A percentile compares a stretch with the other conserved stretches of the same genome.
These are phyloP conservation scores for Sebastes iracundus DNA, from an alignment of 2,797 vertebrate genomes.

Conservation along the genomic window DNA sequence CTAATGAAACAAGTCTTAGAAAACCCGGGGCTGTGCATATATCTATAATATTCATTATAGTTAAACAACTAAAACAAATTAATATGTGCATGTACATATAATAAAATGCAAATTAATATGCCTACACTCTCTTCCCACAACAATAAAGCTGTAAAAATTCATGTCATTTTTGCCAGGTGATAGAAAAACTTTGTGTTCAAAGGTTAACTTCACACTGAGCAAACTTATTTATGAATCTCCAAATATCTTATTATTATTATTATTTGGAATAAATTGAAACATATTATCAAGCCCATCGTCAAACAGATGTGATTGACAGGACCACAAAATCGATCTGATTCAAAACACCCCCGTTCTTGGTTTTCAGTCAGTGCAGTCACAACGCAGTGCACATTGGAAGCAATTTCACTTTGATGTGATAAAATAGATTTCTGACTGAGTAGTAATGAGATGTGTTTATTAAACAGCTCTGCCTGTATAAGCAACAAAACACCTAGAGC, in stretches of 20 bases:
- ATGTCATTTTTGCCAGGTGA: not conserved
- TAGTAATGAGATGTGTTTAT: constrained; percentile 26
- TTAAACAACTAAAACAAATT: not conserved
- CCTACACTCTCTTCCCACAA: not conserved
- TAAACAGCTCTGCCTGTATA: not conserved
- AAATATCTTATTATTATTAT: not conserved
- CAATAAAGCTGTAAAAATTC: not conserved
- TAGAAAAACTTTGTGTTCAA: not conserved
- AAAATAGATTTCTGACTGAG: constrained; percentile 29
- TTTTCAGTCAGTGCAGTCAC: constrained; percentile 8
- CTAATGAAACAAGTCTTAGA: not conserved
- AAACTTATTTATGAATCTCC: not conserved
- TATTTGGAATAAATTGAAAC: constrained; percentile 31
- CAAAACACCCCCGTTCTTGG: not conserved
- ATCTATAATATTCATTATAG: not conserved
- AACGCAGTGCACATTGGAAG: constrained; percentile 5
- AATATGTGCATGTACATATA: not conserved
- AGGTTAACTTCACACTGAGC: not conserved
- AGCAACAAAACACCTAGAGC: not conserved
- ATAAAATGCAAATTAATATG: not conserved
- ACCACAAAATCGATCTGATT: constrained; percentile 5
- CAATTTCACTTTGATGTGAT: constrained; percentile 31
- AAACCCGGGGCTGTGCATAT: not conserved
- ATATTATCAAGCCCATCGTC: not conserved
- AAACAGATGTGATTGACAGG: not conserved